These are phyloP conservation scores for Petrocephalus sullivani DNA, from an alignment of 2,797 vertebrate species.

Conservation along the genomic window DNA sequence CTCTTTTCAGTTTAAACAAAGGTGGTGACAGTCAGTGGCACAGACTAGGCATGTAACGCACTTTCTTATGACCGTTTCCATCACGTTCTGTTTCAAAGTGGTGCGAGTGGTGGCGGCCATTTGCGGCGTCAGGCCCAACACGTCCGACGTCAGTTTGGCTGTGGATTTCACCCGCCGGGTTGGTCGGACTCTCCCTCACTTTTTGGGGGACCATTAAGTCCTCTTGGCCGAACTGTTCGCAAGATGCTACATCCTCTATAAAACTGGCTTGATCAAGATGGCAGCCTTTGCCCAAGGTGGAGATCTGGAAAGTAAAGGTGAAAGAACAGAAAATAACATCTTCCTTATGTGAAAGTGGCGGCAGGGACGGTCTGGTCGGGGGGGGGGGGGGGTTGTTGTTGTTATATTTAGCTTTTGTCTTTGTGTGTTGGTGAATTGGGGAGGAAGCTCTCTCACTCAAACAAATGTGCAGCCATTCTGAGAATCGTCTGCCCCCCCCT, in stretches of 20 bases:
- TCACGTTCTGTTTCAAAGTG: not conserved
- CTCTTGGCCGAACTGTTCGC: slow-evolving; percentile 14
- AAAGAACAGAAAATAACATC: slow-evolving; percentile 26
- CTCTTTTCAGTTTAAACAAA: slow-evolving; percentile 9
- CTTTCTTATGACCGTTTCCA: not conserved
- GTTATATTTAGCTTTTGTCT: slow-evolving; percentile 56
- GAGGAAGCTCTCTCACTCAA: slow-evolving; percentile 61
- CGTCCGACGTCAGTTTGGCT: not conserved
- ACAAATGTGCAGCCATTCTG: slow-evolving; percentile 33
- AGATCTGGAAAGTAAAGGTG: not conserved
- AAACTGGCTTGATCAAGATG: slow-evolving; percentile 29
- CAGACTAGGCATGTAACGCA: not conserved
- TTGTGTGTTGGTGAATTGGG: slow-evolving; percentile 55
- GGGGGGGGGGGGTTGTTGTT: too few relatives aligned
- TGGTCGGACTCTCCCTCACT: not conserved
- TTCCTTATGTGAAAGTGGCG: slow-evolving; percentile 29
- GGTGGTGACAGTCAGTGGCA: not conserved
- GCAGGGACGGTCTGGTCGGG: not conserved
- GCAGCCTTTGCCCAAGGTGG: slow-evolving; percentile 28
- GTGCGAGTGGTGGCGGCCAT: not conserved
- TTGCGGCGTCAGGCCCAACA: not conserved
- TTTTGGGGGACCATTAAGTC: slow-evolving; percentile 24
- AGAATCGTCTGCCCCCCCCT: slow-evolving; percentile 25
- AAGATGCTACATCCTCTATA: slow-evolving; percentile 39
- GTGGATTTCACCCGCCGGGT: not conserved